These are phyloP conservation scores for Rousettus leschenaultii DNA, from an alignment of 2,113 vertebrate species.

Conservation along the genomic window DNA sequence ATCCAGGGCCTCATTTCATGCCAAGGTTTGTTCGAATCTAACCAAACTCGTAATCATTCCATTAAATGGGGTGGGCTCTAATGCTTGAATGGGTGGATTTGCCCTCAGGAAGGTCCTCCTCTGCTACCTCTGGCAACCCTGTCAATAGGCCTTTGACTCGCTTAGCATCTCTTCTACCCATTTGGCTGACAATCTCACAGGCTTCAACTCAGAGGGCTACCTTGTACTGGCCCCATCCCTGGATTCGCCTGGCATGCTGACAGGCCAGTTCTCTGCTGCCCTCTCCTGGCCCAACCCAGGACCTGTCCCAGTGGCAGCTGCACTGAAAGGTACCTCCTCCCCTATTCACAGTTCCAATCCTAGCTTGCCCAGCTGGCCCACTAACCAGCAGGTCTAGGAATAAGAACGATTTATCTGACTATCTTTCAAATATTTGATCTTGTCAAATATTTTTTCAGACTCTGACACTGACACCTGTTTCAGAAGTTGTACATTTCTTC, in stretches of 20 bases:
- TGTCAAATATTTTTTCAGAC: background rate
- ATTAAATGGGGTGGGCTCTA: background rate
- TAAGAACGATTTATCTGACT: background rate
- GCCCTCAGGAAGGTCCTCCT: background rate
- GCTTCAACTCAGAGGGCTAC: background rate
- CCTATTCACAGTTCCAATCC: background rate
- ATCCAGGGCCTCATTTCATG: background rate
- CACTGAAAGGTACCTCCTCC: background rate
- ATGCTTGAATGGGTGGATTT: background rate
- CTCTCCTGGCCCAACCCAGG: conserved; percentile 6
- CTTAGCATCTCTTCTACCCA: background rate
- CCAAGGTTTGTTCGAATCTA: background rate
- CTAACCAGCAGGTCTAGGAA: background rate
- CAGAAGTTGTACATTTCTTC: background rate
- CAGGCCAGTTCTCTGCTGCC: conserved; percentile 41
- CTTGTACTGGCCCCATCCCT: background rate
- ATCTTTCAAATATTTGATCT: background rate
- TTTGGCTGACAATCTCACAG: background rate
- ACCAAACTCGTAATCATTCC: background rate
- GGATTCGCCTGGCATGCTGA: background rate
- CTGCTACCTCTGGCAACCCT: background rate
- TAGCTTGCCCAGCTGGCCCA: background rate
- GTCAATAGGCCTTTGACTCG: background rate
- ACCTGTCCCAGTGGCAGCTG: background rate
- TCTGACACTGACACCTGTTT: background rate